A percentile compares a stretch with the other conserved stretches of the same genome.
phyloP scores from a whole-genome alignment of 2,113 vertebrate species.

The Catharus minimus region DNA sequence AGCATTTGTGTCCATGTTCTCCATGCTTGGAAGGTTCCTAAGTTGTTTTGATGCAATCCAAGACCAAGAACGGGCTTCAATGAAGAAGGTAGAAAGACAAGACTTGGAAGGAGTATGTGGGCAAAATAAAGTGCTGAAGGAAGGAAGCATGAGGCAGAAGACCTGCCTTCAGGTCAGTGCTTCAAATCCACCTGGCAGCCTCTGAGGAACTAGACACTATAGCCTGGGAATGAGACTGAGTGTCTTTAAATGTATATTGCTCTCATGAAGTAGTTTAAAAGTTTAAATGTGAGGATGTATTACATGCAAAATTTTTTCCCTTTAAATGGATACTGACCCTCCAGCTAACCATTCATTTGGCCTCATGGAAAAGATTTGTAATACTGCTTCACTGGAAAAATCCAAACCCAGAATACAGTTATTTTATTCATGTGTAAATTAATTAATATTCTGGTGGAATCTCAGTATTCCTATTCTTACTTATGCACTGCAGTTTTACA shows the following conservation, averaged over 20 bases:
- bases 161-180: not conserved
- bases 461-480: no score
- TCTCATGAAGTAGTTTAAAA: not conserved
- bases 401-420: not conserved
- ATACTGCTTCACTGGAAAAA: not conserved
- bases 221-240: not conserved
- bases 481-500: not conserved
- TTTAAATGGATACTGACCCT: not conserved
- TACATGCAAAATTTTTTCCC: not conserved
- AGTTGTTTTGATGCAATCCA: not conserved
- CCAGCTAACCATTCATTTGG: not conserved
- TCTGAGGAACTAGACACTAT: not conserved
- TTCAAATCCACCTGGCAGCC: not conserved
- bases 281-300: not conserved
- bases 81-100: not conserved
- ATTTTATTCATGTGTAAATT: not conserved
- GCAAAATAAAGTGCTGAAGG: not conserved
- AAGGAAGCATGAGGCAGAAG: not conserved
- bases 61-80: not conserved
- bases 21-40: not conserved
- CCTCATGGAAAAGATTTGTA: not conserved
- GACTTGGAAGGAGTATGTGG: fast-evolving
- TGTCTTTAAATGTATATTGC: not conserved
- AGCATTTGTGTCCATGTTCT: not conserved
- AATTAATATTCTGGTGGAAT: not conserved